Evolutionary conservation across 2,113 vertebrate genomes (phyloP).

Genomic region (Morone chrysops): DNA sequence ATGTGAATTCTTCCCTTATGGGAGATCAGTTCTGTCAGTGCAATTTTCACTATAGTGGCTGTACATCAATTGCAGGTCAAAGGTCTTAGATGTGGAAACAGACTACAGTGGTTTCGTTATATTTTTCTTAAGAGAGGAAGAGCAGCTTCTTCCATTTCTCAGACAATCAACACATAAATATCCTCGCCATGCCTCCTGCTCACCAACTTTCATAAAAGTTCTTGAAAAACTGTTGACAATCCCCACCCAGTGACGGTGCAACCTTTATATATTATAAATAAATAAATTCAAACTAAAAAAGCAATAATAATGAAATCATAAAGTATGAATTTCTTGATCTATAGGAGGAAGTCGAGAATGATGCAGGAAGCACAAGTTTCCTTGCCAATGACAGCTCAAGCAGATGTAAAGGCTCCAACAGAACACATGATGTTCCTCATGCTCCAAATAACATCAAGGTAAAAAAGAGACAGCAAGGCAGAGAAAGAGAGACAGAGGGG

Average conservation of each 20-base stretch:
- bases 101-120: background rate
- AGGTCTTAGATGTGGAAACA: background rate
- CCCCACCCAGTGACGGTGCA: background rate
- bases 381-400: constrained; percentile 35
- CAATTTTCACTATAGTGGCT: background rate
- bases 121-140: background rate
- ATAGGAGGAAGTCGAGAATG: background rate
- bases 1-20: background rate
- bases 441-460: constrained; percentile 54
- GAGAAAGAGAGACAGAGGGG: background rate
- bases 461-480: constrained; percentile 5
- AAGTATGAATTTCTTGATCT: background rate
- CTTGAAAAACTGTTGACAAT: background rate
- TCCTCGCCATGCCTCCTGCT: background rate
- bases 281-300: background rate
- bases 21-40: background rate
- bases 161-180: too few species aligned
- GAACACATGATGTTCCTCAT: constrained; percentile 46
- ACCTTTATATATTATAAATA: background rate
- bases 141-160: background rate
- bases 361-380: background rate
- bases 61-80: background rate
- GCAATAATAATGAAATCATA: background rate
- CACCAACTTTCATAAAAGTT: background rate
- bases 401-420: constrained; percentile 16